A percentile compares a stretch with the other conserved stretches of the same genome.
These are phyloP conservation scores for Psittacus erithacus DNA, from an alignment of 2,113 vertebrate species.

Conservation along the genomic window DNA sequence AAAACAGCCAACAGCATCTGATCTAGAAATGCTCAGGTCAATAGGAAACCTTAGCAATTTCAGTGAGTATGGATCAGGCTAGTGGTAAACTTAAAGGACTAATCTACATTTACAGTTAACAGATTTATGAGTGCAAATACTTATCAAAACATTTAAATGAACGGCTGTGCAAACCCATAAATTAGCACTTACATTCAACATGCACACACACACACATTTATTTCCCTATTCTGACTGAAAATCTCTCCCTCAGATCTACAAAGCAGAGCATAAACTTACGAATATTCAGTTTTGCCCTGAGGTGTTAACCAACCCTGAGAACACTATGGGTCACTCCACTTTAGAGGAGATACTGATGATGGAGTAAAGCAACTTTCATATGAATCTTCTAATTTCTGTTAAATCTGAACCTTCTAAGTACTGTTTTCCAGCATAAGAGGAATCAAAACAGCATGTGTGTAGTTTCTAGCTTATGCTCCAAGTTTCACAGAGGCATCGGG, in stretches of 20 bases:
- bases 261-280: background rate
- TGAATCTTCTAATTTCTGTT: background rate
- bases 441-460: background rate
- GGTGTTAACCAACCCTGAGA: background rate
- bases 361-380: background rate
- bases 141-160: background rate
- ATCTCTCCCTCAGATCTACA: background rate
- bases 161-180: background rate
- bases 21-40: background rate
- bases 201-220: background rate
- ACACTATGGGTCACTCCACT: background rate
- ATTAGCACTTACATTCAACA: background rate
- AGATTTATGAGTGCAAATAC: conserved; percentile 7
- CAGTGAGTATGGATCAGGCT: background rate
- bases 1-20: background rate
- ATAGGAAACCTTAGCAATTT: background rate
- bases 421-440: background rate
- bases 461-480: background rate
- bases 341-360: background rate
- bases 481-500: background rate
- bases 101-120: background rate
- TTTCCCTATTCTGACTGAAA: conserved; percentile 16
- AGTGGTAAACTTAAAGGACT: background rate
- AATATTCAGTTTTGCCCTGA: background rate
- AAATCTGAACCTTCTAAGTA: background rate